A percentile compares a stretch with the other conserved stretches of the same genome.
phyloP scores from a whole-genome alignment of 2,888 invertebrate genomes.

The Eudemis profundana region DNA sequence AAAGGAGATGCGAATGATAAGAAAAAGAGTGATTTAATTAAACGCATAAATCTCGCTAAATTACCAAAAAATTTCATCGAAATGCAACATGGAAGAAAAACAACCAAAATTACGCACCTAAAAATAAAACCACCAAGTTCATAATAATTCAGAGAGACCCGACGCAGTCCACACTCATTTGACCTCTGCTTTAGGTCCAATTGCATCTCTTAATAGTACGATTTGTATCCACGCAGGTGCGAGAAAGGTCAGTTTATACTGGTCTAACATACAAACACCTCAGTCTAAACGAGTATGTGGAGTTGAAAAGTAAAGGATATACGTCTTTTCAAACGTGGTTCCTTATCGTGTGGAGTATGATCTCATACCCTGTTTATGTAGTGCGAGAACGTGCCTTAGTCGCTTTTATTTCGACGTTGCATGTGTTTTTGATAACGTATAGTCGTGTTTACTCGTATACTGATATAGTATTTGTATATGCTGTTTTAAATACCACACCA shows the following conservation, averaged over 20 bases:
- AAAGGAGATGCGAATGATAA: no score
- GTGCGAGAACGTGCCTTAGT: constrained; percentile 47
- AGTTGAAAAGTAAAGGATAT: neutral
- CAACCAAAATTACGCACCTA: constrained; percentile 34
- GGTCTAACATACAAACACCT: constrained; percentile 20
- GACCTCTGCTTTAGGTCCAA: constrained; percentile 47
- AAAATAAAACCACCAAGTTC: constrained; percentile 42
- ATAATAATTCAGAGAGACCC: constrained; percentile 38
- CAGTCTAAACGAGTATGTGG: neutral
- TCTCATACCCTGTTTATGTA: constrained; percentile 57
- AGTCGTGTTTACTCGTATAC: constrained; percentile 17
- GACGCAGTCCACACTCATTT: constrained; percentile 46
- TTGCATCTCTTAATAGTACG: constrained; percentile 18
- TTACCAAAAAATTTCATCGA: neutral
- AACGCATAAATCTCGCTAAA: no score
- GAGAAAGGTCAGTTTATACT: constrained; percentile 36
- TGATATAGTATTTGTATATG: neutral
- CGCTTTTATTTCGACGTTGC: constrained; percentile 44
- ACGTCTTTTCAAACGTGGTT: constrained; percentile 12
- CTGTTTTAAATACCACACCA: neutral
- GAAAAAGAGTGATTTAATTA: no score
- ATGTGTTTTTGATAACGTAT: constrained; percentile 26
- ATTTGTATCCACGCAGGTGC: neutral
- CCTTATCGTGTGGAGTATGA: constrained; percentile 48
- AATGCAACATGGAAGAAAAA: neutral